Conservation (phyloP, 1,140 invertebrate genomes). For the Cataglyphis hispanica region DNA sequence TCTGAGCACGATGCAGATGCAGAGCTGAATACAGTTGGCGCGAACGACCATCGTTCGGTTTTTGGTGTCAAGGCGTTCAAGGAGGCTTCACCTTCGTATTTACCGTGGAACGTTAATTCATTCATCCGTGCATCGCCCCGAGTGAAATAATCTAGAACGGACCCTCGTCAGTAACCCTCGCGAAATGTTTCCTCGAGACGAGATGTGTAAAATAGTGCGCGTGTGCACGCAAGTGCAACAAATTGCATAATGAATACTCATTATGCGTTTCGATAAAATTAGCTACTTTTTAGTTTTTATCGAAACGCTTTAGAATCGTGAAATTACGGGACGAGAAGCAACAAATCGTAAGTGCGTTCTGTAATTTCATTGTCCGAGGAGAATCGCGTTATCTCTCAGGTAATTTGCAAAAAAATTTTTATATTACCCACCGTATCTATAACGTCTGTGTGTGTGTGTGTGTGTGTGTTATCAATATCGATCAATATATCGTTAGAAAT, state of each 20-base stretch:
- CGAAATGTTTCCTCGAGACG: neutral
- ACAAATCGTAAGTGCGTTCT: neutral
- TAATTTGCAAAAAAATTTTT: neutral
- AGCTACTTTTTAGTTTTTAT: neutral
- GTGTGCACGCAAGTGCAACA: slow-evolving; percentile 14
- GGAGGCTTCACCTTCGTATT: slow-evolving; percentile 57
- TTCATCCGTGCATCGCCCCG: slow-evolving; percentile 54
- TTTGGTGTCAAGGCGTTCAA: slow-evolving; percentile 74
- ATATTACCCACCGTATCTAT: neutral
- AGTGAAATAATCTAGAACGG: slow-evolving; percentile 56
- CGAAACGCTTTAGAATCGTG: neutral
- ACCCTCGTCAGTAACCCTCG: neutral
- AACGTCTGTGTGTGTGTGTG: neutral
- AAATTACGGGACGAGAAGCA: neutral
- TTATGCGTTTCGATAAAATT: neutral
- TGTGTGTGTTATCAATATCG: neutral
- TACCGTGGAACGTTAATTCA: slow-evolving; percentile 68
- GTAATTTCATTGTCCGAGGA: neutral
- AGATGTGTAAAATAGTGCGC: slow-evolving; percentile 5
- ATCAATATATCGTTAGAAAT: neutral
- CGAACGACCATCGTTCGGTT: slow-evolving; percentile 5
- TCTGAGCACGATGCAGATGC: neutral
- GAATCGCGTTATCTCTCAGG: neutral
- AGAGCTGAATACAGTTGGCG: slow-evolving; percentile 26
- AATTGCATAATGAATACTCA: slow-evolving; percentile 42